Conservation (phyloP, 2,113 vertebrate species). For the Diadophis punctatus region DNA sequence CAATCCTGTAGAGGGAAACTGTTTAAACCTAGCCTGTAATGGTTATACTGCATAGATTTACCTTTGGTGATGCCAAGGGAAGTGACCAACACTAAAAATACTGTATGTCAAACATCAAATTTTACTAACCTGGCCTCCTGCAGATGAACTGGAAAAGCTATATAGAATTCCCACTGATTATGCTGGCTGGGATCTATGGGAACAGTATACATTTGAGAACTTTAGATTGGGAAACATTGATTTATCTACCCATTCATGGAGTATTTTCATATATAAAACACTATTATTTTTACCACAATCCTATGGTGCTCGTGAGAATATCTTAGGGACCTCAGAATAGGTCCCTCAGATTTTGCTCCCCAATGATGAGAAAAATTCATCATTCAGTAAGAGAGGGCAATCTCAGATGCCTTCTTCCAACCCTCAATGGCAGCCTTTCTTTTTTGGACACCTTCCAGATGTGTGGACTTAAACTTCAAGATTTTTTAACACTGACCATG, state of each 20-base stretch:
- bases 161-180: background rate
- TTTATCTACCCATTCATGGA: background rate
- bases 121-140: background rate
- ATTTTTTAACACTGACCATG: background rate
- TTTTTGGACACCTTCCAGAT: background rate
- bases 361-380: background rate
- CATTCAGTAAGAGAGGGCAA: background rate
- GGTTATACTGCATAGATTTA: background rate
- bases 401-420: background rate
- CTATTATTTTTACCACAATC: background rate
- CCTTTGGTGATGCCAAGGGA: background rate
- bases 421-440: background rate
- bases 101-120: background rate
- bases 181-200: background rate
- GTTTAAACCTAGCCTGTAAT: background rate
- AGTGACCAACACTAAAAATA: background rate
- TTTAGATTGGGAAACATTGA: background rate
- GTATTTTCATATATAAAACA: background rate
- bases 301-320: background rate
- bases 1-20: background rate
- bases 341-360: background rate
- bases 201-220: background rate
- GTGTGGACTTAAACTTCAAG: background rate
- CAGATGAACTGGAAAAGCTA: background rate
- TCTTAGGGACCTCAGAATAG: background rate